A percentile compares a stretch with the other conserved stretches of the same genome.
Conservation (phyloP, 2,113 vertebrate genomes). For the Limanda limanda region DNA sequence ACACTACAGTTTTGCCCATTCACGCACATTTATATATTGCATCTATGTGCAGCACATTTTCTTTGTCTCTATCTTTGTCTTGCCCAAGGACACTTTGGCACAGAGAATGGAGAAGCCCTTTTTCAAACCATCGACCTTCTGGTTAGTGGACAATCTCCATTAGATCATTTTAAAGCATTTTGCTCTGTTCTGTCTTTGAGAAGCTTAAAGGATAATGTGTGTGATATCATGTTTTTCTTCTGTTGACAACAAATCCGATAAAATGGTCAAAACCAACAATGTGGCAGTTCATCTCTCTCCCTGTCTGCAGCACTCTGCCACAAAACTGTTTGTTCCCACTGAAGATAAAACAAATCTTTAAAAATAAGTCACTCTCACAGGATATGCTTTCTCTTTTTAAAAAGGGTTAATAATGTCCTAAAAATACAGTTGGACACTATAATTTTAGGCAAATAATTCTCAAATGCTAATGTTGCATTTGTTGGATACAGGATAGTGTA, state of each 20-base stretch:
- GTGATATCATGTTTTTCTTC: neutral
- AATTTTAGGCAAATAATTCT: no score
- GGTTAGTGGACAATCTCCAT: neutral
- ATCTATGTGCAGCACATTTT: no score
- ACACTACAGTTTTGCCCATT: neutral
- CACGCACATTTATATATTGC: no score
- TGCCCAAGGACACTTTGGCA: neutral
- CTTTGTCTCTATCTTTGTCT: no score
- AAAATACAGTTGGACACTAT: neutral
- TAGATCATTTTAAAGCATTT: neutral
- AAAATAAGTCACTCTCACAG: neutral
- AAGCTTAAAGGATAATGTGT: conserved; percentile 5
- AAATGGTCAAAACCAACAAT: neutral
- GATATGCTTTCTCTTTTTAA: no score
- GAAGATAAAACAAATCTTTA: neutral
- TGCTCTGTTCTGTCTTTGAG: neutral
- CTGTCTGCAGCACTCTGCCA: neutral
- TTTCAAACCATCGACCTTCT: no score
- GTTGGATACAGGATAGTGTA: neutral
- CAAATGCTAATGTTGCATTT: neutral
- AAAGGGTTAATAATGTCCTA: neutral
- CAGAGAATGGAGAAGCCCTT: neutral
- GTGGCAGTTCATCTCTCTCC: neutral
- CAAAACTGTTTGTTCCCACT: neutral
- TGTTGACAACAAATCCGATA: neutral